Evolutionary conservation across 2,888 invertebrate species (phyloP), one percentile per base, ranked within the genome.

Genomic region (Hydrotaea cyrtoneurina): DNA sequence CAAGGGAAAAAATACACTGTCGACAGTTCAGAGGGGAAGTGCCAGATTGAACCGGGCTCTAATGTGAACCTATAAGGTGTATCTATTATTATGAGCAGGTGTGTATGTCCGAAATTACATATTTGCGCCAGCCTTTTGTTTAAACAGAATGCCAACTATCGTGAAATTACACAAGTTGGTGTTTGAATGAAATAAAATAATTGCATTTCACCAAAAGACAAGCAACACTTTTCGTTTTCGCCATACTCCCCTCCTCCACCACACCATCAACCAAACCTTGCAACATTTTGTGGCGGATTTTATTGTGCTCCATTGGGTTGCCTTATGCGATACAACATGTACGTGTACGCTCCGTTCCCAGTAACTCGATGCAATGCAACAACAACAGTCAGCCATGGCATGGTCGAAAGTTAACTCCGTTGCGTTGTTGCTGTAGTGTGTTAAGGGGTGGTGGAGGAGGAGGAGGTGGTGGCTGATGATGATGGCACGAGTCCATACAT

Each of bases 161-260:
- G 1, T 39, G 15, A 31, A 64, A 36, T 39, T 21, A 17, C 21
- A 39, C n/a, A 21, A 19, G 36, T n/a, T 17, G 17, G 3, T 39
- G 39, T 43, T 43, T 66, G 19, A 11, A 13, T 36, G 69, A 46
- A 69, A 46, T 31, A 69, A 69, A 46, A 46, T 66, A 69, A 46
- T 69, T 69, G 69, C 69, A 69, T 69, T 69, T 59, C 26, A 23
- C 15, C 23, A 62, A 19, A 62, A 13, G 59, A 62, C 62, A 31
- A 31, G 26, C 36, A 31, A 36, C 39, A 36, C 7, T 31, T 31
- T 31, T 31, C 31, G 31, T 62, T 62, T 62, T 36, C 62, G 31
- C 13, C 31, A 31, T 26, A 3, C n/a, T 62, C 39, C 39, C 39
- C 39, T 39, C 39, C 39, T 10, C 39, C 39, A 0, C n/a, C 31